phyloP scores from a whole-genome alignment of 2,113 vertebrate genomes.

The Lepus timidus region DNA sequence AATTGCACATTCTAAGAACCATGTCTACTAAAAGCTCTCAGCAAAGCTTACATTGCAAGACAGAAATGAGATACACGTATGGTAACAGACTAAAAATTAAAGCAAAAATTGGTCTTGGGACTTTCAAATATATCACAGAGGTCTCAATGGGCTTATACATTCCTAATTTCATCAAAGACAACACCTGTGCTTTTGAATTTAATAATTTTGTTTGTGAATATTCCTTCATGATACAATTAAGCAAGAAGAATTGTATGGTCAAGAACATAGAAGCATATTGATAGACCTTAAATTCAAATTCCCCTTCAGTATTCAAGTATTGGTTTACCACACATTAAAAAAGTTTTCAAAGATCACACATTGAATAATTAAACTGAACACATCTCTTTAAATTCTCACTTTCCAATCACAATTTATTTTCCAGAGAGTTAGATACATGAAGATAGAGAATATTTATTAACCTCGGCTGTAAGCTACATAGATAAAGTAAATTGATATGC shows the following conservation, averaged over 20 bases:
- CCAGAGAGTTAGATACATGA: neutral
- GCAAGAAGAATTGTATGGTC: neutral
- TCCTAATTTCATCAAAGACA: constrained; percentile 10
- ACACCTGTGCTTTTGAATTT: neutral
- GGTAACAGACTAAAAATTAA: neutral
- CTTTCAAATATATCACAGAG: neutral
- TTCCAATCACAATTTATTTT: neutral
- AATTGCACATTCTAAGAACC: neutral
- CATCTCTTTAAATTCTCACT: constrained; percentile 13
- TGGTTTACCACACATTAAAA: neutral
- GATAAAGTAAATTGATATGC: neutral
- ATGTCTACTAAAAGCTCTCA: constrained; percentile 13
- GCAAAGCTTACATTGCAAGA: neutral
- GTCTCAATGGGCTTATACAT: neutral
- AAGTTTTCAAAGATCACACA: neutral
- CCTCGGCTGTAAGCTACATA: neutral
- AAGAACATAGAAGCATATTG: neutral
- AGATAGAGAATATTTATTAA: neutral
- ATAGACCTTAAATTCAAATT: neutral
- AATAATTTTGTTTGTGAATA: neutral
- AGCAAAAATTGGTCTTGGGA: constrained; percentile 7
- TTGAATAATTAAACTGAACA: neutral
- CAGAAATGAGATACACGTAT: neutral
- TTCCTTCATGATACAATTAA: neutral
- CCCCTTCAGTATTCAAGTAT: neutral